Evolutionary conservation across 2,888 invertebrate species (phyloP).

Genomic region (Eupithecia subumbrata): DNA sequence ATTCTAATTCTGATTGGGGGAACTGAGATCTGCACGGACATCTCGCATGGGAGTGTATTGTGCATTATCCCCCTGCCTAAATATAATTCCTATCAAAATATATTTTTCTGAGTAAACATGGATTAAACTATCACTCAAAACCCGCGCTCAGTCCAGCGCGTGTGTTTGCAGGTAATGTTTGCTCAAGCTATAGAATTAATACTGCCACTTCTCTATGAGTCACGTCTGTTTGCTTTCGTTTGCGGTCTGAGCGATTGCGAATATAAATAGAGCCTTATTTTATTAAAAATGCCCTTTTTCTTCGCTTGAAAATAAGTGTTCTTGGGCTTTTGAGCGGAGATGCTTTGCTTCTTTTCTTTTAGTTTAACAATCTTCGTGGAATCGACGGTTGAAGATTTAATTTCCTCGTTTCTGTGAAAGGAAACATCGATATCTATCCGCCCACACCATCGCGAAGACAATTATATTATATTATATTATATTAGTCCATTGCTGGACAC

Average conservation of each 20-base stretch:
- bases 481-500: too few relatives aligned
- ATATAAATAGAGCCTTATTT: conserved; percentile 32
- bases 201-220: conserved; percentile 52
- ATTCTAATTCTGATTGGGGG: too few relatives aligned
- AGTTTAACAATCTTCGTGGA: neutral
- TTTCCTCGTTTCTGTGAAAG: neutral
- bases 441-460: neutral
- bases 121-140: conserved; percentile 38
- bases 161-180: conserved; percentile 59
- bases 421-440: neutral
- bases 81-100: conserved; percentile 11
- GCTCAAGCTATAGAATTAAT: conserved; percentile 59
- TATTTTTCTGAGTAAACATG: conserved; percentile 31
- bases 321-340: neutral
- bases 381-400: neutral
- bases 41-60: too few relatives aligned
- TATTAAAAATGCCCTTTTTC: neutral
- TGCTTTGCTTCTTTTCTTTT: neutral
- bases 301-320: neutral
- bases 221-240: conserved; percentile 57
- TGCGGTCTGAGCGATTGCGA: conserved; percentile 45
- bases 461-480: too few relatives aligned
- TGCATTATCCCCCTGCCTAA: too few relatives aligned
- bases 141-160: conserved; percentile 44
- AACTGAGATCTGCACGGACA: too few relatives aligned